phyloP scores from a whole-genome alignment of 2,888 invertebrate genomes.

The Mimachlamys varia region DNA sequence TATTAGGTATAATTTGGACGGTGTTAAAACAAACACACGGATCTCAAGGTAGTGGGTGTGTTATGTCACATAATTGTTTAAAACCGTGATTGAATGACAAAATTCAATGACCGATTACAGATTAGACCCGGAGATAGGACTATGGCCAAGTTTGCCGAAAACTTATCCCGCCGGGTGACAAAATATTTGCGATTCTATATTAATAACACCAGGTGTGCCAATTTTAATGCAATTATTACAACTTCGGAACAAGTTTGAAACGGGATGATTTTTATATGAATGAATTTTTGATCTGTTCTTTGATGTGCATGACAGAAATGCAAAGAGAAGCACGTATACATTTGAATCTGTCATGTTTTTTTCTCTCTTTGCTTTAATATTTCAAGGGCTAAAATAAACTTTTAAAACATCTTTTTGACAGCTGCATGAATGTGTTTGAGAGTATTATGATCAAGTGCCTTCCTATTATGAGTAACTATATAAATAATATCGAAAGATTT shows the following conservation, averaged over 20 bases:
- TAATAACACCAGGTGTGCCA: slow-evolving; percentile 18
- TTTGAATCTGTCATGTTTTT: neutral
- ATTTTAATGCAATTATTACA: neutral
- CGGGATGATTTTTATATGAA: neutral
- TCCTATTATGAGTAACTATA: neutral
- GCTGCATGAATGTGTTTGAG: neutral
- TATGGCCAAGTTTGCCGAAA: neutral
- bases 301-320: neutral
- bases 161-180: neutral
- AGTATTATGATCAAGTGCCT: neutral
- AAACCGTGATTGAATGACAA: neutral
- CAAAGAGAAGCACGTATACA: neutral
- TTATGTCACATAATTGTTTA: slow-evolving; percentile 18
- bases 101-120: slow-evolving; percentile 22
- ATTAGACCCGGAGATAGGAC: neutral
- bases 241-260: neutral
- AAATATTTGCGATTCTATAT: neutral
- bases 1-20: slow-evolving; percentile 26
- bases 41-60: slow-evolving; percentile 12
- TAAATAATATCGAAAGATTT: neutral
- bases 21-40: slow-evolving; percentile 21
- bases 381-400: neutral
- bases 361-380: neutral
- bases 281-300: neutral
- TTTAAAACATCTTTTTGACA: neutral